Evolutionary conservation across 2,113 vertebrate genomes (phyloP), one percentile per base, ranked within the genome.

Genomic region (Sinosuthora webbiana): DNA sequence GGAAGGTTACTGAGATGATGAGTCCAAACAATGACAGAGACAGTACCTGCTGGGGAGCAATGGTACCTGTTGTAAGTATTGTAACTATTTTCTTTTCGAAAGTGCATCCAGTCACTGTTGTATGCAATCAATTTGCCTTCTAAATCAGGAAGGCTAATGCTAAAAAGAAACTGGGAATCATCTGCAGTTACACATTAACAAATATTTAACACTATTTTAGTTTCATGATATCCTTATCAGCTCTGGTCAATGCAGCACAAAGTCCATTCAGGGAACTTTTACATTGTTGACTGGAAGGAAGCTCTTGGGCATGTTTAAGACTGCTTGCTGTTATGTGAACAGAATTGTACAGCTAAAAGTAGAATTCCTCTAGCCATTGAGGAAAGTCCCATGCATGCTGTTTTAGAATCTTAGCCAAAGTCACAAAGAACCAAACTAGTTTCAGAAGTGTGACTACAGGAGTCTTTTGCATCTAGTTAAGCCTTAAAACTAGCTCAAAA

Each of bases 121-220:
- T 8, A 19, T 23, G 49, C 4, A 6, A 22, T 17, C 84, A 37
- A 1, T 80, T 75, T 80, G 30, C 37, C 14, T 73, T 65, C 70
- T 69, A 25, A 79, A 79, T 47, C 56, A 49, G 33, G n/a, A 76
- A 78, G 44, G 33, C 27, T 60, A 62, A 37, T 37, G 16, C 39
- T 42, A 44, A 82, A 57, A 21, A 73, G 70, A 41, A 76, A 69
- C 53, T 22, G 37, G 15, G 59, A 45, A 50, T 92, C 73, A 68
- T 49, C 81, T 56, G 22, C 59, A 77, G 94, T 90, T 93, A 93
- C 95, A 92, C 59, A 83, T 95, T 96, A 92, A 86, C 92, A 33
- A 37, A 41, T 68, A 47, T 71, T 93, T 71, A 91, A 68, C 12
- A 14, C 67, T 68, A 15, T 73, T 87, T 83, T 65, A 80, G 85